Evolutionary conservation across 2,888 invertebrate species (phyloP), one percentile per base, ranked within the genome.

Genomic region (Pharmacophagus antenor): DNA sequence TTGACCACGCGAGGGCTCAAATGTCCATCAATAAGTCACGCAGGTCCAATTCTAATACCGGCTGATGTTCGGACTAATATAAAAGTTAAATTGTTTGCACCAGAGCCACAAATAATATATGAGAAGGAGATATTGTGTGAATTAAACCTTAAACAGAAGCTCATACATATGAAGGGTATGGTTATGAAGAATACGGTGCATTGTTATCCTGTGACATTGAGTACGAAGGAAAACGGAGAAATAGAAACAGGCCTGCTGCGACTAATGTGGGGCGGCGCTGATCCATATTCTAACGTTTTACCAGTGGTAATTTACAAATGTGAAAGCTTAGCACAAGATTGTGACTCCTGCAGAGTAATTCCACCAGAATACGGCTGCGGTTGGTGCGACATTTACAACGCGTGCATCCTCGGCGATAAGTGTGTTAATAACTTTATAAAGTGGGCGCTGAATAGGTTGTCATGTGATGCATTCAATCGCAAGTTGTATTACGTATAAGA

Each of bases 81-180:
- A 1, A 71, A 72, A 62, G 69, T 80, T 0, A 74, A 73, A 56
- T 21, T 81, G 1, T 60, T 70, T 53, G 65, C 71, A 21, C 62
- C 71, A 18, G 79, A 82, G 62, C 75, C 77, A 6, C 62, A 42
- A 8, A 42, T 62, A 2, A 59, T 78, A 8, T 71, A 70, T 47
- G 68, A 77, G 2, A 70, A 75, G 27, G 74, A 78, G 21, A 70
- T 79, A 2, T 61, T 73, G 27, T 79, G 80, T 50, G 68, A 73
- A 59, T 52, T 80, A 23, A 70, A 67, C 25, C 37, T 76, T 1
- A 63, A 65, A 56, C 54, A 71, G 12, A 67, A 58, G 27, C 12
- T 70, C 2, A 71, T 63, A 1, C 69, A 74, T 63, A 64, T 77
- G 7, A 74, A 69, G 63, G 79, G 71, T n/a, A 6, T 72, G 6